These are phyloP conservation scores for Drosophila athabasca DNA, from an alignment of 1,140 invertebrate genomes.

Conservation along the genomic window DNA sequence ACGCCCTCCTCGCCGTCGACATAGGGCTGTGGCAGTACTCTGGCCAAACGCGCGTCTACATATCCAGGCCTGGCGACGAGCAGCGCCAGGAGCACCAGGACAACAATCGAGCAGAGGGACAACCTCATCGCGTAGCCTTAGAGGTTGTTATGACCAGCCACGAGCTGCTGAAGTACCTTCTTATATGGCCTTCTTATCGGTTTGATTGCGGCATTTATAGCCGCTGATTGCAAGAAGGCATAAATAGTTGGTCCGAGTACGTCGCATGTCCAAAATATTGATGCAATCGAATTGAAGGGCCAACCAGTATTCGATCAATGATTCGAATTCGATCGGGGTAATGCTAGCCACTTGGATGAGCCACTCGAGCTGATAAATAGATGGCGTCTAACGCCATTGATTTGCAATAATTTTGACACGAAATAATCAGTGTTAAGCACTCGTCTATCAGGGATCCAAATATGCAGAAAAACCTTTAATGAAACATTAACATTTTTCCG, in stretches of 20 bases:
- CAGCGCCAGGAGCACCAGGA: slow-evolving; percentile 56
- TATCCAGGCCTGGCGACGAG: slow-evolving; percentile 26
- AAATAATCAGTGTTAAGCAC: slow-evolving; percentile 12
- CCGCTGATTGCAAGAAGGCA: slow-evolving; percentile 2
- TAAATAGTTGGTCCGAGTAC: neutral
- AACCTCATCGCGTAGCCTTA: slow-evolving; percentile 48
- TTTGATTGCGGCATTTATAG: slow-evolving; percentile 24
- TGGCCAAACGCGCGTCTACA: slow-evolving; percentile 28
- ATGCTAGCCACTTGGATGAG: slow-evolving; percentile 3
- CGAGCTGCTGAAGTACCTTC: slow-evolving; percentile 4
- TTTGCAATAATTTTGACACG: slow-evolving; percentile 16
- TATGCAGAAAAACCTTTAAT: no score
- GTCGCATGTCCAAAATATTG: slow-evolving; percentile 12
- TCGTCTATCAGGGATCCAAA: neutral
- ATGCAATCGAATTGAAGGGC: neutral
- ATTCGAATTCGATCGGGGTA: slow-evolving; percentile 2
- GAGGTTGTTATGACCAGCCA: slow-evolving; percentile 29
- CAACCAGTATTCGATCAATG: slow-evolving; percentile 28
- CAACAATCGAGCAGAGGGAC: slow-evolving; percentile 34
- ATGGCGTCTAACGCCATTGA: slow-evolving; percentile 5
- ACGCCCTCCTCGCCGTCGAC: slow-evolving; percentile 61
- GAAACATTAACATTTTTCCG: neutral
- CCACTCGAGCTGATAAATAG: slow-evolving; percentile 24
- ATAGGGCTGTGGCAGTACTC: slow-evolving; percentile 42
- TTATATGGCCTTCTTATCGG: slow-evolving; percentile 46